phyloP scores from a whole-genome alignment of 2,797 vertebrate genomes.

The Dendrocincla fuliginosa region DNA sequence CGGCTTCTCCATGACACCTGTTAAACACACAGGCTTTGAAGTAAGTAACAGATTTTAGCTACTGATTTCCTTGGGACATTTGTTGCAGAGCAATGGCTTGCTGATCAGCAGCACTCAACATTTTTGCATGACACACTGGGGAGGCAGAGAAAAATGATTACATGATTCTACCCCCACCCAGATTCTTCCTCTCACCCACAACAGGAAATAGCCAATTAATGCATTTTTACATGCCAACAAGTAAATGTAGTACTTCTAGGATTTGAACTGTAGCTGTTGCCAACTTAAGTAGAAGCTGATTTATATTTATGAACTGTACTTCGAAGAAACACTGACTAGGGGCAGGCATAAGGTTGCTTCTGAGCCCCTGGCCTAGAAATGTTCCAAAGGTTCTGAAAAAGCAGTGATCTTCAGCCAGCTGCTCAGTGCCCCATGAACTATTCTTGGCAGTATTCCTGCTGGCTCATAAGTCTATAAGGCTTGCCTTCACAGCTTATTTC shows the following conservation, averaged over 20 bases:
- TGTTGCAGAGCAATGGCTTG: neutral
- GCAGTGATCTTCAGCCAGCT: conserved; percentile 6
- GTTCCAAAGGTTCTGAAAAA: conserved; percentile 3
- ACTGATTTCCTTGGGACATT: neutral
- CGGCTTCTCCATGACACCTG: neutral
- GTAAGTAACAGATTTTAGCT: neutral
- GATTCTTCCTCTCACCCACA: neutral
- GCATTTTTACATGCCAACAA: neutral
- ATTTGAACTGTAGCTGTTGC: neutral
- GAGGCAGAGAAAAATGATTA: neutral
- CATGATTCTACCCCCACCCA: neutral
- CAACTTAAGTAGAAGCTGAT: neutral
- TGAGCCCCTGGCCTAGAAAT: neutral
- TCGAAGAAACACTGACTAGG: neutral
- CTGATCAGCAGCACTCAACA: neutral
- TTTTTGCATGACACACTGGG: accelerated
- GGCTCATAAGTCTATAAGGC: neutral
- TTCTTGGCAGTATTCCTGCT: conserved; percentile 39
- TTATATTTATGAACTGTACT: neutral
- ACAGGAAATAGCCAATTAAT: neutral
- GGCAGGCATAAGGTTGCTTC: neutral
- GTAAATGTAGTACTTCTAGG: neutral
- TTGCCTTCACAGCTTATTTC: conserved; percentile 51
- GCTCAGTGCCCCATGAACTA: neutral
- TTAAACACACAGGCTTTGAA: neutral